phyloP scores from a whole-genome alignment of 2,888 invertebrate species.

The Ichneumon xanthorius region DNA sequence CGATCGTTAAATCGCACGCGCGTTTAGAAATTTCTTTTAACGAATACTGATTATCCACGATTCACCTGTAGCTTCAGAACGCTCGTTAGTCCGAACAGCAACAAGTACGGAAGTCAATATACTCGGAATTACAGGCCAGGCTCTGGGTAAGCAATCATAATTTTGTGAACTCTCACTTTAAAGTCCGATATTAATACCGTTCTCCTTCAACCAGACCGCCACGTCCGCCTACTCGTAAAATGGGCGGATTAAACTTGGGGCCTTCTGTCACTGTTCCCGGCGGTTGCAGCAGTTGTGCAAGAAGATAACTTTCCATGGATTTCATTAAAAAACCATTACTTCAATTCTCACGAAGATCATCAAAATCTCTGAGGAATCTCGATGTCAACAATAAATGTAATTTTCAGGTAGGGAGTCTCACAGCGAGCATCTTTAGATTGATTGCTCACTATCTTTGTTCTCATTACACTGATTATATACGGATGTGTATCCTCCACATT shows the following conservation, averaged over 20 bases:
- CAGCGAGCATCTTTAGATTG: background rate
- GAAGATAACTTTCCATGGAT: slow-evolving; percentile 44
- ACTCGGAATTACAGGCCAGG: slow-evolving; percentile 74
- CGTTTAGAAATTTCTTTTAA: slow-evolving; percentile 1
- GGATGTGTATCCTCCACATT: background rate
- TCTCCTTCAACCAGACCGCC: slow-evolving; percentile 71
- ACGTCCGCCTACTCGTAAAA: slow-evolving; percentile 73
- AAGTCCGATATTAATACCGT: background rate
- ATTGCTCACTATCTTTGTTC: background rate
- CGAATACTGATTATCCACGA: background rate
- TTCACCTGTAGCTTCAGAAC: slow-evolving; percentile 75
- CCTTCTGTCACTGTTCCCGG: slow-evolving; percentile 73
- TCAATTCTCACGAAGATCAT: background rate
- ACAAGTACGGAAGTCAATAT: slow-evolving; percentile 67
- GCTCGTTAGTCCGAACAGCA: slow-evolving; percentile 68
- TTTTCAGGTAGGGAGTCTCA: background rate
- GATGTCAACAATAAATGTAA: background rate
- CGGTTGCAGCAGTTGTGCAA: slow-evolving; percentile 78
- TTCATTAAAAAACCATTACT: background rate
- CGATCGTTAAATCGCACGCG: background rate
- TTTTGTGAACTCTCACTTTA: background rate
- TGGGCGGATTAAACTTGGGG: slow-evolving; percentile 75
- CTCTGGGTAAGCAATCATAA: slow-evolving; percentile 59
- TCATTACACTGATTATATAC: background rate
- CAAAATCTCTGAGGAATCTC: background rate